A percentile compares a stretch with the other conserved stretches of the same genome.
phyloP scores from a whole-genome alignment of 2,797 vertebrate genomes.

The Acipenser transmontanus region DNA sequence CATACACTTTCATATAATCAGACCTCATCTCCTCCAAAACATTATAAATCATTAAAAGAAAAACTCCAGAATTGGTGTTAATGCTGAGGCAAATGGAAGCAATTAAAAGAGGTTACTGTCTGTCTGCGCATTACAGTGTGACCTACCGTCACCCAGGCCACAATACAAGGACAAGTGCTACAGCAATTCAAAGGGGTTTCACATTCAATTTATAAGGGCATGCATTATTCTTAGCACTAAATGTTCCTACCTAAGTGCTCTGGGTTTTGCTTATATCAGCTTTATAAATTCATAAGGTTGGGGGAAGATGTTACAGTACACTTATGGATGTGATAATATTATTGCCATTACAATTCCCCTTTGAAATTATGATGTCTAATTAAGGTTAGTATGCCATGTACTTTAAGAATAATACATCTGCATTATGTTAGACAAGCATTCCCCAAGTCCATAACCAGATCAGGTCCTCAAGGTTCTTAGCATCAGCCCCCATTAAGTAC shows the following conservation, averaged over 20 bases:
- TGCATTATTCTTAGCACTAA: slow-evolving; percentile 55
- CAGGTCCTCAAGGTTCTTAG: slow-evolving; percentile 39
- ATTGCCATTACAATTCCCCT: slow-evolving; percentile 40
- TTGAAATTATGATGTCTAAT: slow-evolving; percentile 40
- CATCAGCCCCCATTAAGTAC: slow-evolving; percentile 50
- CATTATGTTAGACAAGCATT: slow-evolving; percentile 45
- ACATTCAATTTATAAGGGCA: slow-evolving; percentile 56
- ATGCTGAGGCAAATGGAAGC: slow-evolving; percentile 56
- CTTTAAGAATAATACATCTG: slow-evolving; percentile 45
- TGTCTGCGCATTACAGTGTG: slow-evolving; percentile 55
- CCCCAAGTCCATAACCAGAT: slow-evolving; percentile 38
- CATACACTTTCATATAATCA: too few species aligned
- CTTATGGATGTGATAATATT: slow-evolving; percentile 49
- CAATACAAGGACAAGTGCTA: slow-evolving; percentile 43
- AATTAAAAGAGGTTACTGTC: slow-evolving; percentile 56
- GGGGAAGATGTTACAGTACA: slow-evolving; percentile 42
- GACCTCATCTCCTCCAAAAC: background rate
- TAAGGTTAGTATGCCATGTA: slow-evolving; percentile 47
- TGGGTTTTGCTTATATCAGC: slow-evolving; percentile 40
- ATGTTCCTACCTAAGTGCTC: slow-evolving; percentile 45
- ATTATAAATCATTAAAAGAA: too few species aligned
- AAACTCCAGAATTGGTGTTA: background rate
- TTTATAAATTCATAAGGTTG: slow-evolving; percentile 55
- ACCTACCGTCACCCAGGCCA: slow-evolving; percentile 54
- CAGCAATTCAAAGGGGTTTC: slow-evolving; percentile 54